Evolutionary conservation across 2,113 vertebrate species (phyloP), one percentile per base, ranked within the genome.

Genomic region (Dissostichus mawsoni): DNA sequence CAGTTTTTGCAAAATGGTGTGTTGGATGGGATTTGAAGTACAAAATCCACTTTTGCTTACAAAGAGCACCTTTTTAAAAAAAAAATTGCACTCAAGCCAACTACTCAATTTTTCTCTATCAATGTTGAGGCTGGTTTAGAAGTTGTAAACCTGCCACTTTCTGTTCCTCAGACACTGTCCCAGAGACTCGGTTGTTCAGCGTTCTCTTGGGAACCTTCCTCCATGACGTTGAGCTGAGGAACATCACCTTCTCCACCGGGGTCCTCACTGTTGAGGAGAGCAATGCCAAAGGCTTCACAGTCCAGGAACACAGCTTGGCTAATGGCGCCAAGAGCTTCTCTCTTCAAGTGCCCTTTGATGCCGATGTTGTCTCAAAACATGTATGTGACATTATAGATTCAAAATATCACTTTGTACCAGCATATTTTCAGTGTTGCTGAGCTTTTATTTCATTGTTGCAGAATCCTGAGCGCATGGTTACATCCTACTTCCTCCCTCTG

Each of bases 211-310:
- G 96, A 10, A 70, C 57, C 0, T 96, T 97, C 74, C 90, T 98
- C 4, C 73, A 92, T 18, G 97, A 97, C 66, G 95, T 96, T 16
- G 85, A 84, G 59, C 92, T 97, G 71, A 79, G 88, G 36, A 96
- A 95, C 61, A 53, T 98, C 62, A 96, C 94, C 0, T 87, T 95
- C 59, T 78, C 88, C 53, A 95, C 2, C 20, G 20, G 20, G 20
- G 20, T 20, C 20, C 20, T 20, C 20, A 20, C 20, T 20, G 20
- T 20, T 20, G 74, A 84, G 0, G 92, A 95, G 53, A 92, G 92
- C 57, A 81, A 75, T 33, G 72, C 85, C 6, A 84, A 64, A 66
- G 95, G 95, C 0, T 94, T 93, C 17, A 47, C 45, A 2, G 65
- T 95, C 13, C 56, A 90, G 5, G 87, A 93, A 44, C 85, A 88